Base-by-base conservation (phyloP, 2,797 vertebrate species). In the Pagetopsis macropterus region DNA sequence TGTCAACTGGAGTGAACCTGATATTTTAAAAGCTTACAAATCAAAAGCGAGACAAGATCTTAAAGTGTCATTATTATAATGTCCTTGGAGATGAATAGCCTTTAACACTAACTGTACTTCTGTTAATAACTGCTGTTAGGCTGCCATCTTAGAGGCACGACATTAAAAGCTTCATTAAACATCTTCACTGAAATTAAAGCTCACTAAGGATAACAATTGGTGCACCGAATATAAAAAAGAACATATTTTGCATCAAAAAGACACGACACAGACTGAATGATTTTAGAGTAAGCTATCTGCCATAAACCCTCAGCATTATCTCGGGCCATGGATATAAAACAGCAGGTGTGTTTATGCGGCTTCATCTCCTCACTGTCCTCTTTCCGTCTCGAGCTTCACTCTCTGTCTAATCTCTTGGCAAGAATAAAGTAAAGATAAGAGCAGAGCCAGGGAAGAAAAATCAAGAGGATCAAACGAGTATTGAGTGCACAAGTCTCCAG, bases 341-440 rank as follows among this genome's bases (percentile, higher is more conserved):
- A 51, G 45, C 31, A 37, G 64, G 50, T 37, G 52, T 48, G 41
- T 46, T 54, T 40, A 11, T 17, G 8, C 16, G 0, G 37, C 48
- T 16, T 69, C 6, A 2, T 11, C n/a, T 48, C 57, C 17, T 70
- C 62, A 51, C 40, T 3, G 7, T 37, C 58, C 21, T 58, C 15
- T 60, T 33, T 48, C 23, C 17, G 17, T 21, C 9, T 11, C 52
- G 15, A 1, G 3, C 14, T 62, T 14, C 13, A 16, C 5, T 9
- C 21, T 43, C 33, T 65, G 21, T 9, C 23, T 45, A 1, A 7
- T 44, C 21, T 64, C 15, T 19, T 46, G 70, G 43, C 19, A 16
- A 11, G n/a, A 64, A 72, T 7, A 6, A 79, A 56, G 8, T 37
- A 33, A 65, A 60, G 16, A 27, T 14, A 43, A 57, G 40, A 43